Base-by-base conservation (phyloP, 2,888 invertebrate genomes). In the Tigriopus californicus region DNA sequence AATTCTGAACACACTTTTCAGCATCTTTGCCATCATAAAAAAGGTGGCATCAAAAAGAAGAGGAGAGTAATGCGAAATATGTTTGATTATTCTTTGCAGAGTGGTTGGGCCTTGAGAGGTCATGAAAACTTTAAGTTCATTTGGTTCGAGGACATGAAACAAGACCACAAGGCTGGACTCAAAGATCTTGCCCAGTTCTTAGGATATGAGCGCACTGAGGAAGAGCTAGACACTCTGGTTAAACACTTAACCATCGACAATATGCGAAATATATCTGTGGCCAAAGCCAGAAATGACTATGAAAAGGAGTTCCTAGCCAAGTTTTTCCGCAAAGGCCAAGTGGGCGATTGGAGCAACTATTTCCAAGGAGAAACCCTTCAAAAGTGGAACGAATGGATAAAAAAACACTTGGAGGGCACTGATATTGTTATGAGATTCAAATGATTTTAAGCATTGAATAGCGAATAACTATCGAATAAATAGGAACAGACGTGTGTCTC, bases 141-240 rank as follows among this genome's bases (percentile, higher is more conserved):
- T 20, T 70, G 66, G 49, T 73, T 69, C 61, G 73, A 73, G 61
- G 68, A 72, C 53, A 66, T 73, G 67, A 70, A 72, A 61, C 61
- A 57, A 15, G 62, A 67, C 22, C 61, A 62, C 10, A 54, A 57
- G 22, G 58, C 44, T 8, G 58, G 61, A 1, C 62, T 66, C 12
- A n/a, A 61, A 13, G 62, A 62, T 33, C 58, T 67, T 10, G 64
- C 65, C 1, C 22, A 54, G 1, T 67, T 67, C 54, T 52, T 66
- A 1, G 64, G 63, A 4, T 61, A 61, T 41, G 46, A 52, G 18
- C 58, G 64, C 42, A 46, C 46, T 13, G 51, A 59, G 11, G 60
- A 60, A 6, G 51, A 61, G 18, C 11, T 61, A 12, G 56, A 41
- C 10, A 25, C 13, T 15, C 54, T 64, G 10, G 49, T 44, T n/a